These are phyloP conservation scores for Drosophila diplacantha DNA, from an alignment of 2,888 invertebrate species.

Conservation along the genomic window DNA sequence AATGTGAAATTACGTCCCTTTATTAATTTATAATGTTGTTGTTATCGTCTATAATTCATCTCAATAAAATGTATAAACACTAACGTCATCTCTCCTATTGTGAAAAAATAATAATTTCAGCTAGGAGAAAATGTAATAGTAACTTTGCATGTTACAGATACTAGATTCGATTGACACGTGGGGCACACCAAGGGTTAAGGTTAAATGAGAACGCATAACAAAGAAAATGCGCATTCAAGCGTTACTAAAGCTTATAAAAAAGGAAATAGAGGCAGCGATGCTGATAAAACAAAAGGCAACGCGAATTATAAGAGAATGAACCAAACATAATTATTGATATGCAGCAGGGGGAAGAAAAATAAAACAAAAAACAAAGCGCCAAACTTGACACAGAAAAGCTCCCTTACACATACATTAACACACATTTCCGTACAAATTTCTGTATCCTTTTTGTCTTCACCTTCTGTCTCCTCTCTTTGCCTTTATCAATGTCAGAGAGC, in stretches of 20 bases:
- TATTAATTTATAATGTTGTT: not conserved
- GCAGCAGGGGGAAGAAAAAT: conserved; percentile 9
- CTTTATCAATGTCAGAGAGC: conserved; percentile 71
- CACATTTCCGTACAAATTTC: conserved; percentile 43
- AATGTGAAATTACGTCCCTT: not conserved
- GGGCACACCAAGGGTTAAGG: conserved; percentile 31
- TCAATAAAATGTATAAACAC: not conserved
- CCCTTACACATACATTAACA: conserved; percentile 7
- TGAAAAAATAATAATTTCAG: not conserved
- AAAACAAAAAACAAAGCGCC: conserved; percentile 25
- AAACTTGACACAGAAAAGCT: conserved; percentile 48
- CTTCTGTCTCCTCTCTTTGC: conserved; percentile 38
- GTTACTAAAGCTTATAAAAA: conserved; percentile 11
- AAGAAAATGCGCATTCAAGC: conserved; percentile 25
- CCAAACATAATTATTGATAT: conserved; percentile 29
- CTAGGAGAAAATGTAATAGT: not conserved
- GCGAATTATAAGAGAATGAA: conserved; percentile 36
- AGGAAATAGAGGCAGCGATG: conserved; percentile 6
- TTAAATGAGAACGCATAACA: conserved; percentile 36
- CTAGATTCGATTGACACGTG: conserved; percentile 6
- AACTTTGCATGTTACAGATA: conserved; percentile 3
- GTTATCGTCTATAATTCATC: not conserved
- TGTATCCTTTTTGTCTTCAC: conserved; percentile 60
- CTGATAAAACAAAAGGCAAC: conserved; percentile 40
- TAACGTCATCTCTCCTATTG: not conserved